Percentiles rank a stretch among this genome's conserved stretches.
phyloP scores from a whole-genome alignment of 2,113 vertebrate genomes.

The Nematolebias whitei region DNA sequence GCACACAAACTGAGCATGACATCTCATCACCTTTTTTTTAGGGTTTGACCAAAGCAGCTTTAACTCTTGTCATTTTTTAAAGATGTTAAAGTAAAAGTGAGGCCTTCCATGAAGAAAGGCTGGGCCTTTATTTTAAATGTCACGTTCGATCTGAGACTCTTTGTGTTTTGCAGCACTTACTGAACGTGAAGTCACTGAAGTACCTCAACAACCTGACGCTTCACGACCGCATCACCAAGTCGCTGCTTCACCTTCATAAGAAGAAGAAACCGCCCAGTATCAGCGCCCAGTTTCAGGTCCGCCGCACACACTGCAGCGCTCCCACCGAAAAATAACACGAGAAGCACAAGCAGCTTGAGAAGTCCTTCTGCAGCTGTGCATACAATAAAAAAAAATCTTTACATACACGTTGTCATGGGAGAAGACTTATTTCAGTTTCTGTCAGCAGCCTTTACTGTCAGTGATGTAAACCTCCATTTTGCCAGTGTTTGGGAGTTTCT shows the following conservation, averaged over 20 bases:
- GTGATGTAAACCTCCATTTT: constrained; percentile 1
- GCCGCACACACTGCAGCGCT: constrained; percentile 5
- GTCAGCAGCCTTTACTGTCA: background rate
- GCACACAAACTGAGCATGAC: no score
- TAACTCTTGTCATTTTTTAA: no score
- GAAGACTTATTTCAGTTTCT: constrained; percentile 2
- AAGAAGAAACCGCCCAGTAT: constrained; percentile 99
- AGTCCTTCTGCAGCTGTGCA: constrained; percentile 45
- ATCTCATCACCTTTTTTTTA: no score
- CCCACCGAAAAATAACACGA: constrained; percentile 19
- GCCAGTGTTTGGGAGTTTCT: constrained; percentile 9
- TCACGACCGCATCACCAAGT: constrained; percentile 97
- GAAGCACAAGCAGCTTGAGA: constrained; percentile 1
- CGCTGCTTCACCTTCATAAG: constrained; percentile 96
- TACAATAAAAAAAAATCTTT: constrained; percentile 35
- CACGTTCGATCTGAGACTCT: constrained; percentile 14
- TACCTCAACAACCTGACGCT: constrained; percentile 92
- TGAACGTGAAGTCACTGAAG: constrained; percentile 96
- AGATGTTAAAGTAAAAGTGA: no score
- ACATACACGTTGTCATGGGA: background rate
- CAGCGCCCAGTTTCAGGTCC: constrained; percentile 98
- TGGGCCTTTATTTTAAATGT: no score
- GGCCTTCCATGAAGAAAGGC: no score
- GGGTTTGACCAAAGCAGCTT: no score
- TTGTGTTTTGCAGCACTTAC: constrained; percentile 83